Base-by-base conservation (phyloP, 2,113 vertebrate species). In the Takifugu flavidus region DNA sequence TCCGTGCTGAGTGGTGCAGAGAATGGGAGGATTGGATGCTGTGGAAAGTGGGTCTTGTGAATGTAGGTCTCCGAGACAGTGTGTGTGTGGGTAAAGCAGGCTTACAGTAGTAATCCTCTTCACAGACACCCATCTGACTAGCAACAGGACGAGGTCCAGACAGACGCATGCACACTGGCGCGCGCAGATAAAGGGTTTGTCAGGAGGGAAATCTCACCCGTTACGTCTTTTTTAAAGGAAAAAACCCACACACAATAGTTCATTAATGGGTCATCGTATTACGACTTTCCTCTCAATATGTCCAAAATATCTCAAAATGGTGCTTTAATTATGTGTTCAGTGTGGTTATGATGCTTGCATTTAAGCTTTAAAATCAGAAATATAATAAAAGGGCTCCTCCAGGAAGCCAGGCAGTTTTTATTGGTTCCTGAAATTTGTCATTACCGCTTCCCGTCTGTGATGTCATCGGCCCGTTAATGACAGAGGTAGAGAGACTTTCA, bases 41-140 rank as follows among this genome's bases (percentile, higher is more conserved):
- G 44, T 80, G 63, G 75, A 89, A 88, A 89, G 83, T 82, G 76
- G 87, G 83, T 81, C 83, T 87, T 80, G 85, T 84, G 83, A 89
- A 90, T 91, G 81, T 90, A 90, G 87, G 88, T 87, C 89, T 91
- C 65, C 76, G 80, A 86, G 82, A 87, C 86, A 60, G 77, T 78
- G 82, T 82, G 87, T 80, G 87, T 81, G 75, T 77, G 81, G 72
- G 83, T 84, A 90, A 90, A 90, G 75, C 77, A 86, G 88, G 89
- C 87, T 92, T 91, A 92, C 77, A 71, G 79, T 74, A 55, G 64
- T 92, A 92, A 92, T 91, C 90, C 88, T 83, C 77, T 86, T 83
- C 83, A 82, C 86, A 92, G 89, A 91, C 90, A 83, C 82, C 87
- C 88, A 90, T 88, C 88, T 91, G 87, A 91, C 83, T 74, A 68